These are phyloP conservation scores for Lepilemur ruficaudatus DNA, from an alignment of 2,797 vertebrate genomes.

Conservation along the genomic window DNA sequence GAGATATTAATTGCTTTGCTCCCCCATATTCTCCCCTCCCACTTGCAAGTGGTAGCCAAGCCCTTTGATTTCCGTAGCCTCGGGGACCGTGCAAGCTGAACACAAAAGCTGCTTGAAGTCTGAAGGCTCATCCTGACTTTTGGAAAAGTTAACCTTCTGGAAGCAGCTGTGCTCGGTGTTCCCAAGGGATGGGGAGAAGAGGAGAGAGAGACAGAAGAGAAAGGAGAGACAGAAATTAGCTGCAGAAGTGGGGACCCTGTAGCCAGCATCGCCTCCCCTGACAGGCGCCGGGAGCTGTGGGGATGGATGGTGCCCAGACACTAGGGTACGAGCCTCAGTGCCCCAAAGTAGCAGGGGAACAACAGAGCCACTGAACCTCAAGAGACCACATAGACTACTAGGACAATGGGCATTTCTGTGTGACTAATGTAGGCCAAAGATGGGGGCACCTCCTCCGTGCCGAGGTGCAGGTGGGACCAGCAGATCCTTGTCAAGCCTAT, in stretches of 20 bases:
- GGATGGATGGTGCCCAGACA: background rate
- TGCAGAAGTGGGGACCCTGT: background rate
- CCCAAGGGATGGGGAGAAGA: conserved; percentile 2
- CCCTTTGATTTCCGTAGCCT: conserved; percentile 63
- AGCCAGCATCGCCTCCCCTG: background rate
- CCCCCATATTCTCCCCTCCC: background rate
- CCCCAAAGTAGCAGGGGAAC: background rate
- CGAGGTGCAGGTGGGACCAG: background rate
- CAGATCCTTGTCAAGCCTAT: background rate
- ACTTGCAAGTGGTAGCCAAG: conserved; percentile 39
- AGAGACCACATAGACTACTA: background rate
- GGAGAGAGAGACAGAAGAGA: background rate
- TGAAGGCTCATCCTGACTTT: conserved; percentile 44
- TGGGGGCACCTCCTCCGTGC: background rate
- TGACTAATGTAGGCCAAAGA: background rate
- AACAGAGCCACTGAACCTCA: background rate
- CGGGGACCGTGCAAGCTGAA: background rate
- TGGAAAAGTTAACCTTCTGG: conserved; percentile 51
- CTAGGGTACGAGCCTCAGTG: background rate
- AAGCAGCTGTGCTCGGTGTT: background rate
- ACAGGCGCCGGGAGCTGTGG: background rate
- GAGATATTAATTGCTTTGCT: conserved; percentile 36
- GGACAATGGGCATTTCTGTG: background rate
- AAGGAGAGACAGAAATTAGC: background rate
- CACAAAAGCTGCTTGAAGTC: conserved; percentile 59